These are phyloP conservation scores for Amblyteles armatorius DNA, from an alignment of 2,888 invertebrate genomes.

Conservation along the genomic window DNA sequence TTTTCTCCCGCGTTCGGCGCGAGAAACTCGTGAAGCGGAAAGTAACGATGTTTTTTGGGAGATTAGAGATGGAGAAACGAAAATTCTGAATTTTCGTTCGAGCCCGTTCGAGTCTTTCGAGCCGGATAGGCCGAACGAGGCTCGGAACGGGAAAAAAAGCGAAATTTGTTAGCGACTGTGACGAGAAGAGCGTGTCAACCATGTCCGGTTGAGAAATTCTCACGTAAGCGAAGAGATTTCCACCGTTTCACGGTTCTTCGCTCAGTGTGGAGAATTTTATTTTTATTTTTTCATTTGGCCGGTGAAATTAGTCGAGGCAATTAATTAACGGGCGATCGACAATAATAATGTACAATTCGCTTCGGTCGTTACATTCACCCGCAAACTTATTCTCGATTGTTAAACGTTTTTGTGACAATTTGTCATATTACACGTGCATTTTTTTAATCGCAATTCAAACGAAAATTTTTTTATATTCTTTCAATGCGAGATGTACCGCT, in stretches of 20 bases:
- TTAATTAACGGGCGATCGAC: constrained; percentile 36
- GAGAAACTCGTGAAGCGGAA: constrained; percentile 24
- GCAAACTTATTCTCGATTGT: constrained; percentile 10
- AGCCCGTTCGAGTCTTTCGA: not conserved
- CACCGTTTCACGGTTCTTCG: constrained; percentile 39
- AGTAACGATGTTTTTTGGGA: not conserved
- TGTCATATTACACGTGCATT: not conserved
- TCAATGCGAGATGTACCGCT: not conserved
- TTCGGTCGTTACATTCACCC: constrained; percentile 9
- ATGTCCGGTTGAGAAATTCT: constrained; percentile 36
- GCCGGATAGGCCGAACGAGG: not conserved
- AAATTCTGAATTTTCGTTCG: not conserved
- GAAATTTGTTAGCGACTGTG: constrained; percentile 4
- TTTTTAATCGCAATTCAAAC: not conserved
- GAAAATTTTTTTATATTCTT: not conserved
- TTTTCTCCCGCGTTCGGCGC: not conserved
- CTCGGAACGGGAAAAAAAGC: constrained; percentile 13
- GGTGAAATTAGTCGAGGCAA: not conserved
- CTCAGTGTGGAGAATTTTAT: constrained; percentile 15
- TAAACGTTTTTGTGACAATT: constrained; percentile 1
- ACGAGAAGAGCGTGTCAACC: constrained; percentile 24
- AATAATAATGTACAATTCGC: constrained; percentile 36
- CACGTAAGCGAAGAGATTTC: constrained; percentile 29
- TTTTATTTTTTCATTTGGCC: not conserved
- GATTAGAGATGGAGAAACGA: not conserved